These are phyloP conservation scores for Scartelaos histophorus DNA, from an alignment of 2,113 vertebrate species.

Conservation along the genomic window DNA sequence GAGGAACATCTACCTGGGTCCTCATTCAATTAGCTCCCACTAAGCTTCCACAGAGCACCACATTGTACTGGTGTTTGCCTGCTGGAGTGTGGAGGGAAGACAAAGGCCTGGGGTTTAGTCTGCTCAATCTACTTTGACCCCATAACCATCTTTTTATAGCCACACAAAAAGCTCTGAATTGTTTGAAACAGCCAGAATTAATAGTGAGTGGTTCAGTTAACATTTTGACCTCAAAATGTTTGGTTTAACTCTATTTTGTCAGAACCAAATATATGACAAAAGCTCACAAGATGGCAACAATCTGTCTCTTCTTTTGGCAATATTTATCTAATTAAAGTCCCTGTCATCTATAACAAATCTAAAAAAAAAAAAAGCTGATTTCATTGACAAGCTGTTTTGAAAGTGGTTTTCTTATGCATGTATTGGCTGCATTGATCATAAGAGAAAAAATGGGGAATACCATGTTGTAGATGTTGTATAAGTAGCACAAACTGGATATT, in stretches of 20 bases:
- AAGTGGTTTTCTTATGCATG: neutral
- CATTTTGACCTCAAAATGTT: no score
- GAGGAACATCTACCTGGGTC: constrained; percentile 52
- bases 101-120: constrained; percentile 5
- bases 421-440: neutral
- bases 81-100: neutral
- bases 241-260: no score
- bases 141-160: neutral
- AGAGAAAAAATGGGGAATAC: neutral
- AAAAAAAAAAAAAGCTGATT: neutral
- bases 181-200: neutral
- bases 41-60: constrained; percentile 49
- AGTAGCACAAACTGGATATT: no score
- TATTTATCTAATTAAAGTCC: neutral
- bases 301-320: neutral
- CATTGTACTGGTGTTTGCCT: constrained; percentile 3
- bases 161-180: neutral
- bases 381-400: neutral
- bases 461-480: neutral
- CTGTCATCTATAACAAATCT: neutral
- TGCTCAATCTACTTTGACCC: neutral
- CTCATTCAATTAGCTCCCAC: constrained; percentile 67
- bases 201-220: no score
- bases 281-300: neutral
- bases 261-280: no score